Evolutionary conservation across 2,888 invertebrate genomes (phyloP), one percentile per base, ranked within the genome.

Genomic region (Drosophila macrospina): DNA sequence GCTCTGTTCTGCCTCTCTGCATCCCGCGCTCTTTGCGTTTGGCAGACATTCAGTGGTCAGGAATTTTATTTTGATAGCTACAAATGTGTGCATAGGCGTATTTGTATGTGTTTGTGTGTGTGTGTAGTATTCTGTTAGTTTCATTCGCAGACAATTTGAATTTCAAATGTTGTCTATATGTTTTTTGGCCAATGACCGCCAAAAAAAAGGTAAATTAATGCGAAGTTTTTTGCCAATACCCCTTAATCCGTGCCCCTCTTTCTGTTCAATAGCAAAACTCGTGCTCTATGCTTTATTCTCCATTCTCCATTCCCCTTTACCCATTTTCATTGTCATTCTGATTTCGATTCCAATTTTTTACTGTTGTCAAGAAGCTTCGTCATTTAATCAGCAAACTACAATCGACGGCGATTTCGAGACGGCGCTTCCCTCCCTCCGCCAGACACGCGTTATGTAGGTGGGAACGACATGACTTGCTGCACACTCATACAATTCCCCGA

Each of bases 51-150:
- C 63, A 80, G 75, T 71, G 80, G 67, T 86, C 80, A 78, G 86
- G 81, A 81, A 81, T 81, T 82, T 86, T 86, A 78, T 82, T 82
- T 82, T 80, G 84, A 82, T 80, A 71, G 77, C 36, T 67, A 44
- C 37, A 41, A 41, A n/a, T 45, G 42, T 44, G 54, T 56, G 1
- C 20, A 20, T 20, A 2, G 20, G 32, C 51, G 36, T 55, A 20
- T 45, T 47, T 47, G 36, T 60, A 28, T 41, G 45, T 67, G 34
- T 60, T 39, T 45, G 51, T 47, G 36, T 60, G 32, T 41, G 45
- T 67, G 34, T 60, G 47, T 59, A 37, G 65, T 26, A 10, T 26
- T 74, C 48, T 65, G 66, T 62, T 71, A 72, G 78, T 60, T 66
- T 76, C 11, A 39, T 34, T 48, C 62, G 61, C 44, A 78, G 76